These are phyloP conservation scores for Drosophila tsacasi DNA, from an alignment of 1,140 invertebrate genomes.

Conservation along the genomic window DNA sequence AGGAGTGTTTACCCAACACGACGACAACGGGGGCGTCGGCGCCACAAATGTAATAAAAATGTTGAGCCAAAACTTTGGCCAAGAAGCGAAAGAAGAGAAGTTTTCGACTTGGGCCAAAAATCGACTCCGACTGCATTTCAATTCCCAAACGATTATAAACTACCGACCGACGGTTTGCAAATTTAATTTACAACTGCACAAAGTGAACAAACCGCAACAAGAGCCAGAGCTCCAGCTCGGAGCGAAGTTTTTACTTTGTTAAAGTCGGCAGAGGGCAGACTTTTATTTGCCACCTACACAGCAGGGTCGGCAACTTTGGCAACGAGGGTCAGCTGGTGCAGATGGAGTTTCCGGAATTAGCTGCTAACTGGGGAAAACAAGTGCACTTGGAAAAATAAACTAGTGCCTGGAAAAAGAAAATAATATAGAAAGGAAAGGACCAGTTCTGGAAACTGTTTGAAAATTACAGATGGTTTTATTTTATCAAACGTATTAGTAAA, in stretches of 20 bases:
- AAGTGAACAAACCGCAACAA: constrained; percentile 55
- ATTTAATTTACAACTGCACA: constrained; percentile 80
- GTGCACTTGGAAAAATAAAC: background rate
- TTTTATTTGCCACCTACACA: constrained; percentile 71
- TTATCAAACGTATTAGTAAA: background rate
- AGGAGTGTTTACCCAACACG: constrained; percentile 8
- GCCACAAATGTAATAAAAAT: constrained; percentile 78
- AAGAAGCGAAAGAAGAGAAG: constrained; percentile 30
- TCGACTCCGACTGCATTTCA: constrained; percentile 79
- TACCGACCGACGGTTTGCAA: constrained; percentile 66
- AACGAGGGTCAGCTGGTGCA: constrained; percentile 31
- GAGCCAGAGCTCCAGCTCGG: constrained; percentile 10
- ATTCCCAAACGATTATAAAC: constrained; percentile 84
- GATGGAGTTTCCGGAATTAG: constrained; percentile 56
- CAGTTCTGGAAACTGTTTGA: background rate
- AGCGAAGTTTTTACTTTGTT: constrained; percentile 74
- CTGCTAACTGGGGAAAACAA: constrained; percentile 40
- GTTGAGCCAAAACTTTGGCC: constrained; percentile 71
- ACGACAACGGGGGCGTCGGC: constrained; percentile 41
- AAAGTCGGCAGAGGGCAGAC: constrained; percentile 64
- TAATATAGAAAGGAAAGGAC: background rate
- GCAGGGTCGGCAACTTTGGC: constrained; percentile 29
- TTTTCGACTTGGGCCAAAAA: constrained; percentile 45
- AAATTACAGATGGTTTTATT: background rate
- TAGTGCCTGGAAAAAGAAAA: background rate